Evolutionary conservation across 2,113 vertebrate genomes (phyloP).

Genomic region (Formicarius rufipectus): DNA sequence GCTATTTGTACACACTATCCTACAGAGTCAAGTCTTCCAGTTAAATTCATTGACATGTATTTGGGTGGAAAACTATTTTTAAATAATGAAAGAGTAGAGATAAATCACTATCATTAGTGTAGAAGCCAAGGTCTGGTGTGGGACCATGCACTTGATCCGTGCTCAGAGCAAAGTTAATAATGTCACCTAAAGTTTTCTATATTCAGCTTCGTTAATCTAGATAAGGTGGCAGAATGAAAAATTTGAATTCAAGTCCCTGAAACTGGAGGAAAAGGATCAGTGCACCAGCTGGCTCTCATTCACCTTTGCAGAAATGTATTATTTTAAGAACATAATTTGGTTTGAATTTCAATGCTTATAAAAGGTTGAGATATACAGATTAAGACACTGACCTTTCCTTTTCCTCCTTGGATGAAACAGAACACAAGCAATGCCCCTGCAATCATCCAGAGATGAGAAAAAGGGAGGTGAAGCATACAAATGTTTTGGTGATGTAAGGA

Average conservation of each 20-base stretch:
- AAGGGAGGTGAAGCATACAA: neutral
- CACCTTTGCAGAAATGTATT: neutral
- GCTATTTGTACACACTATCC: neutral
- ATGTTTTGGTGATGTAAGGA: neutral
- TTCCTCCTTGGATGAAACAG: neutral
- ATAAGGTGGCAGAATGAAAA: neutral
- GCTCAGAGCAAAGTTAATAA: neutral
- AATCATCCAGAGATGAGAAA: neutral
- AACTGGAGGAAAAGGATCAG: neutral
- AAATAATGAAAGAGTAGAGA: neutral
- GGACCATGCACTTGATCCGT: neutral
- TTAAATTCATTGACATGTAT: neutral
- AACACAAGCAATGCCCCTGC: neutral
- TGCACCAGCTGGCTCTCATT: neutral
- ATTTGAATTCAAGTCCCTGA: neutral
- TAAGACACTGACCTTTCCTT: slow-evolving; percentile 34
- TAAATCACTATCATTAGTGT: neutral
- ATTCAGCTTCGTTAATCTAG: slow-evolving; percentile 4
- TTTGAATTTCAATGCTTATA: neutral
- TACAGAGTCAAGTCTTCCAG: neutral
- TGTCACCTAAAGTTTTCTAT: neutral
- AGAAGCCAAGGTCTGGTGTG: neutral
- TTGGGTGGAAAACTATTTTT: neutral
- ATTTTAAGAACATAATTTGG: neutral
- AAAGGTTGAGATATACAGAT: slow-evolving; percentile 23